These are phyloP conservation scores for Artibeus lituratus DNA, from an alignment of 2,797 vertebrate species.

Conservation along the genomic window DNA sequence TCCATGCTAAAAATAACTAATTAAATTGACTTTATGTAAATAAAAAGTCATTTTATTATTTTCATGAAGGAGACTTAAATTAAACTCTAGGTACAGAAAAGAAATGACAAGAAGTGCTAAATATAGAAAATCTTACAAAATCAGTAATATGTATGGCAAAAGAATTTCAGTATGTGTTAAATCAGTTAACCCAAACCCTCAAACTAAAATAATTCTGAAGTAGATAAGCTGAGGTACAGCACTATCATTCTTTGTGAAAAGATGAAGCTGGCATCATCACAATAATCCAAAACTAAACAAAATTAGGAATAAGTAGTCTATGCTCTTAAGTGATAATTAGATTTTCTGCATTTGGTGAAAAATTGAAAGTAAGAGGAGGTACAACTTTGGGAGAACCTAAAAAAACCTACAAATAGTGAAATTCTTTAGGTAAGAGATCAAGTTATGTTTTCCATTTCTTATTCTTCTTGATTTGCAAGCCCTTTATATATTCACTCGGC, in stretches of 20 bases:
- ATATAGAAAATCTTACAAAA: neutral
- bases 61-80: conserved; percentile 7
- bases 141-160: neutral
- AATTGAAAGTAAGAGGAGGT: neutral
- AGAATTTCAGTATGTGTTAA: neutral
- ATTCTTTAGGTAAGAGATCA: neutral
- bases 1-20: neutral
- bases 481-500: neutral
- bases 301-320: neutral
- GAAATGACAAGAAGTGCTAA: neutral
- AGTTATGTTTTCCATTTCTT: neutral
- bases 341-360: neutral
- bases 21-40: neutral
- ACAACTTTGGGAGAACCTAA: neutral
- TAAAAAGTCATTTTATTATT: neutral
- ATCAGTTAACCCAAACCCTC: neutral
- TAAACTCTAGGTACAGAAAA: neutral
- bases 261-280: neutral
- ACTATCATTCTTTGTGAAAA: neutral
- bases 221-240: neutral
- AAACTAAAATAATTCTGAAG: neutral
- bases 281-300: neutral
- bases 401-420: neutral
- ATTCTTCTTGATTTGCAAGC: neutral
- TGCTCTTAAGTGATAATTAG: neutral